Conservation (phyloP, 2,888 invertebrate genomes). For the Drosophila kuntzei region DNA sequence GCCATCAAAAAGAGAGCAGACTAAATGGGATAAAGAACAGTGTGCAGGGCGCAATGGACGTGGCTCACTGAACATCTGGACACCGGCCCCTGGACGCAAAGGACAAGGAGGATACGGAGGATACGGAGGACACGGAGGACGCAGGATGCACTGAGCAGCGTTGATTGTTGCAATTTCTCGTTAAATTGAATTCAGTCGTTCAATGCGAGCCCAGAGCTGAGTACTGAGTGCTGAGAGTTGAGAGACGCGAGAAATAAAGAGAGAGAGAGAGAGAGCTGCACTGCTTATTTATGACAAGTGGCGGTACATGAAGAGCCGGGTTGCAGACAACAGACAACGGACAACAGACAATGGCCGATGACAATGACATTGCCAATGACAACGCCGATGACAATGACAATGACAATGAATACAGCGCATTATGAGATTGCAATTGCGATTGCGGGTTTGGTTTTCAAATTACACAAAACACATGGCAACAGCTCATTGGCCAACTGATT, state of each 20-base stretch:
- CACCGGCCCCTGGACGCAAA: background rate
- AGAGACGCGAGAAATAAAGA: background rate
- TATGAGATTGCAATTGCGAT: slow-evolving; percentile 63
- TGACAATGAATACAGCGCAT: slow-evolving; percentile 65
- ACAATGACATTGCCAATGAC: slow-evolving; percentile 15
- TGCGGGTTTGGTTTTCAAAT: slow-evolving; percentile 63
- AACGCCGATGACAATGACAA: slow-evolving; percentile 50
- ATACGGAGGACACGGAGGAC: background rate
- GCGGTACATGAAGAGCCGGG: slow-evolving; percentile 14
- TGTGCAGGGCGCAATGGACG: slow-evolving; percentile 7
- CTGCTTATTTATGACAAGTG: slow-evolving; percentile 69
- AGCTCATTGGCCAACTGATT: slow-evolving; percentile 51
- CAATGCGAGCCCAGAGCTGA: slow-evolving; percentile 50
- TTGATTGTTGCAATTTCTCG: slow-evolving; percentile 80
- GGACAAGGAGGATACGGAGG: background rate
- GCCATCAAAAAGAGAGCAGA: background rate
- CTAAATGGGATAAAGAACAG: slow-evolving; percentile 25
- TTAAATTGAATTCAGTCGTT: slow-evolving; percentile 79
- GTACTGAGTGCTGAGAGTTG: slow-evolving; percentile 15
- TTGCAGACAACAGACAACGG: slow-evolving; percentile 2
- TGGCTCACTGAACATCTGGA: slow-evolving; percentile 6
- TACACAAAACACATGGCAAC: slow-evolving; percentile 66
- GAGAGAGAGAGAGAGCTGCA: slow-evolving; percentile 21
- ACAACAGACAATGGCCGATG: slow-evolving; percentile 29
- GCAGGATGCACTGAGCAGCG: slow-evolving; percentile 54